Evolutionary conservation across 1,140 invertebrate species (phyloP).

Genomic region (Penaeus japonicus): DNA sequence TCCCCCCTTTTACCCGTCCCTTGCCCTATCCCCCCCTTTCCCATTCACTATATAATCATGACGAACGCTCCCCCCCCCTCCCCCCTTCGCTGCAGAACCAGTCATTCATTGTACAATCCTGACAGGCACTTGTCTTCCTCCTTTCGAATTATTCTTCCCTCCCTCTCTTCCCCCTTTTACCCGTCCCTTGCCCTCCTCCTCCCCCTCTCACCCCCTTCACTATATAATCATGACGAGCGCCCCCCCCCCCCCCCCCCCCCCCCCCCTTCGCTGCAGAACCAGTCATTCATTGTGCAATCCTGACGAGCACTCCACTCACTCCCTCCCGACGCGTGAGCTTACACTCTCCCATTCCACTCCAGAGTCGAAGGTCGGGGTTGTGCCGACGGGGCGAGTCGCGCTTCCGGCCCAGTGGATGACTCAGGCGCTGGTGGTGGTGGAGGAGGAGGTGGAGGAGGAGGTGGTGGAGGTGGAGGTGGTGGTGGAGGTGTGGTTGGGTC

Average conservation of each 20-base stretch:
- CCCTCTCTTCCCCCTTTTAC: too few species aligned
- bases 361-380: constrained; percentile 56
- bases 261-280: not conserved
- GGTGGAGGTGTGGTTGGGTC: too few species aligned
- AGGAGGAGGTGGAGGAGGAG: not conserved
- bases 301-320: too few species aligned
- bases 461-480: not conserved
- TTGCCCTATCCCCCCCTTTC: not conserved
- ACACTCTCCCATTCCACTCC: constrained; percentile 4
- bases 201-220: not conserved
- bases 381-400: constrained; percentile 55
- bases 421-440: constrained; percentile 10
- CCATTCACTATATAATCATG: too few species aligned
- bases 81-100: not conserved
- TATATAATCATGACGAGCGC: too few species aligned
- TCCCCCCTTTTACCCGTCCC: too few species aligned
- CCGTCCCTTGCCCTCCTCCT: too few species aligned
- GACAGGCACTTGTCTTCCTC: too few species aligned
- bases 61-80: not conserved
- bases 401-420: constrained; percentile 43
- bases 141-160: too few species aligned
- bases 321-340: too few species aligned
- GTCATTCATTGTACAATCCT: too few species aligned
- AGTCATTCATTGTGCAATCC: too few species aligned
- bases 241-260: not conserved